Percentiles rank a stretch among this genome's conserved stretches.
phyloP scores from a whole-genome alignment of 2,888 invertebrate species.

The Neuroscelio doddi region DNA sequence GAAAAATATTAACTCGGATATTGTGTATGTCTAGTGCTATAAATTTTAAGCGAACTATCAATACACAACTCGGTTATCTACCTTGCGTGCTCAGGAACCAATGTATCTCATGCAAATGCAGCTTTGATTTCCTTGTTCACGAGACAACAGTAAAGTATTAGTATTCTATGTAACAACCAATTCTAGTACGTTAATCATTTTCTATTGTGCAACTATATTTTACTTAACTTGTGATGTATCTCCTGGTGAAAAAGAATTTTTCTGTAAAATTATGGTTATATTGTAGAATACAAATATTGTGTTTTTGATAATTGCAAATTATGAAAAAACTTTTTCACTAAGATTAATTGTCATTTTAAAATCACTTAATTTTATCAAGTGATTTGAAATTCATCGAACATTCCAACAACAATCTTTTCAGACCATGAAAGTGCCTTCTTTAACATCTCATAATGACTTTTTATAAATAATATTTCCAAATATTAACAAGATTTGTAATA shows the following conservation, averaged over 20 bases:
- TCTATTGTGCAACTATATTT: background rate
- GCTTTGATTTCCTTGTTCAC: constrained; percentile 1
- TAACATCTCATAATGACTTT: too few species aligned
- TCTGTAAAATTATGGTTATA: too few species aligned
- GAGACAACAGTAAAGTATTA: constrained; percentile 3
- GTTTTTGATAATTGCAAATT: too few species aligned
- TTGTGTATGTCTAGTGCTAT: constrained; percentile 30
- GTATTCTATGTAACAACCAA: constrained; percentile 2
- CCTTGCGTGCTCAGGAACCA: constrained; percentile 34
- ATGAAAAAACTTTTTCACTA: background rate
- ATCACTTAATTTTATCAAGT: too few species aligned
- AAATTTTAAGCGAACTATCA: constrained; percentile 29
- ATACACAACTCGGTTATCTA: constrained; percentile 31
- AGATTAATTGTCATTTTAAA: too few species aligned
- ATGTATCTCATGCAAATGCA: constrained; percentile 32
- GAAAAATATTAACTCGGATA: too few species aligned
- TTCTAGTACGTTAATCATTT: background rate
- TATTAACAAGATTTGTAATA: too few species aligned
- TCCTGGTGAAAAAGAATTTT: background rate
- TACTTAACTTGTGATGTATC: background rate
- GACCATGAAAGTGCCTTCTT: too few species aligned
- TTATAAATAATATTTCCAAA: too few species aligned
- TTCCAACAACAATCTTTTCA: too few species aligned
- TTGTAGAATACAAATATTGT: too few species aligned
- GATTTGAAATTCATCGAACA: too few species aligned